A percentile compares a stretch with the other conserved stretches of the same genome.
phyloP scores from a whole-genome alignment of 2,888 invertebrate species.

The Hybos culiciformis region DNA sequence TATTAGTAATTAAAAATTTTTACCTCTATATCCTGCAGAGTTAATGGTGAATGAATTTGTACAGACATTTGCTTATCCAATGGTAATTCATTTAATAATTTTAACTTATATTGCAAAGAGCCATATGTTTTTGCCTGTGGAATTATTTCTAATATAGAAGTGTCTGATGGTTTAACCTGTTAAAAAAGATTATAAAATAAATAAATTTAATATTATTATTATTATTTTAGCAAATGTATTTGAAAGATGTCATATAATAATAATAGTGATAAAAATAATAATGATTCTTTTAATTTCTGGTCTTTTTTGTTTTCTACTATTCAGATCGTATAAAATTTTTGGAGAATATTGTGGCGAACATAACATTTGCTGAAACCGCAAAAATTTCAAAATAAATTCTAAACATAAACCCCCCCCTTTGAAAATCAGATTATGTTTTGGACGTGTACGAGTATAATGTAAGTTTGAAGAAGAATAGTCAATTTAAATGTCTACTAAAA shows the following conservation, averaged over 20 bases:
- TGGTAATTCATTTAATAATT: slow-evolving; percentile 24
- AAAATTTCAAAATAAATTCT: too few relatives aligned
- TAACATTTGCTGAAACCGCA: too few relatives aligned
- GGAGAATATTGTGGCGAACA: background rate
- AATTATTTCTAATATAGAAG: slow-evolving; percentile 24
- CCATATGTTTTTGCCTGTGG: slow-evolving; percentile 28
- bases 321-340: background rate
- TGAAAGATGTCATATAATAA: background rate
- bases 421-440: too few relatives aligned
- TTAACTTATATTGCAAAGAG: slow-evolving; percentile 28
- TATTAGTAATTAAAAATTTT: too few relatives aligned
- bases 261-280: too few relatives aligned
- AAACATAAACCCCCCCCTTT: too few relatives aligned
- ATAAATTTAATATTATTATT: background rate
- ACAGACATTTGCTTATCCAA: slow-evolving; percentile 28
- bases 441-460: too few relatives aligned
- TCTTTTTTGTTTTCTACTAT: background rate
- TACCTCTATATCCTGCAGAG: slow-evolving; percentile 32
- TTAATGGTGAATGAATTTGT: slow-evolving; percentile 30
- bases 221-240: background rate
- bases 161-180: slow-evolving; percentile 32
- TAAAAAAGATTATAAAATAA: slow-evolving; percentile 10
- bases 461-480: too few relatives aligned
- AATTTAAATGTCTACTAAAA: too few relatives aligned
- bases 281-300: too few relatives aligned